Percentiles rank a stretch among this genome's conserved stretches.
phyloP scores from a whole-genome alignment of 2,797 vertebrate species.

The Echeneis naucrates region DNA sequence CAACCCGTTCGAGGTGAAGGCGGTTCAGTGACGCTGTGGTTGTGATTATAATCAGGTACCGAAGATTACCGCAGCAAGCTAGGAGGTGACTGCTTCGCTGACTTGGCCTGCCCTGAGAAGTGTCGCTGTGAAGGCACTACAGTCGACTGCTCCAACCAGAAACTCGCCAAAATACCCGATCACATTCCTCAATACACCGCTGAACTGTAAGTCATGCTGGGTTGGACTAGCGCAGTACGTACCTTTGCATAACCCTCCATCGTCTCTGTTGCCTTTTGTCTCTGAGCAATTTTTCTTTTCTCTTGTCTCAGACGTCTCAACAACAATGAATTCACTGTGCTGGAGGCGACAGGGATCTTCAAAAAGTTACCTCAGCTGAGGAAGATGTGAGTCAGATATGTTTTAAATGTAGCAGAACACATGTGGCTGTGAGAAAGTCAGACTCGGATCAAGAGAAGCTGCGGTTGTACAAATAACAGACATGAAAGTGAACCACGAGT shows the following conservation, averaged over 20 bases:
- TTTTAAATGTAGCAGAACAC: slow-evolving; percentile 18
- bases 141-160: slow-evolving; percentile 98
- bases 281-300: slow-evolving; percentile 48
- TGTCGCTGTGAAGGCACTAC: slow-evolving; percentile 98
- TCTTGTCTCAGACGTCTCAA: slow-evolving; percentile 90
- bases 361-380: slow-evolving; percentile 97
- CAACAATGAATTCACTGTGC: slow-evolving; percentile 97
- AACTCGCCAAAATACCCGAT: slow-evolving; percentile 95
- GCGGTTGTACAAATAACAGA: slow-evolving; percentile 4
- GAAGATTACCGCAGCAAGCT: slow-evolving; percentile 98
- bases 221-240: slow-evolving; percentile 24
- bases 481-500: slow-evolving; percentile 18
- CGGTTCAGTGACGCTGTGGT: slow-evolving; percentile 47
- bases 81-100: slow-evolving; percentile 97
- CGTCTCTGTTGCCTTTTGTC: slow-evolving; percentile 27
- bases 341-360: slow-evolving; percentile 97
- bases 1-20: not conserved
- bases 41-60: slow-evolving; percentile 88
- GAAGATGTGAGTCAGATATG: slow-evolving; percentile 92
- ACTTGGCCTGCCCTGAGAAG: slow-evolving; percentile 96
- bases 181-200: slow-evolving; percentile 97
- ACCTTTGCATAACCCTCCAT: slow-evolving; percentile 13
- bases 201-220: slow-evolving; percentile 91
- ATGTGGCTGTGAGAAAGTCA: slow-evolving; percentile 34
- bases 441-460: slow-evolving; percentile 33